phyloP scores from a whole-genome alignment of 2,888 invertebrate genomes.

The Acleris laterana region DNA sequence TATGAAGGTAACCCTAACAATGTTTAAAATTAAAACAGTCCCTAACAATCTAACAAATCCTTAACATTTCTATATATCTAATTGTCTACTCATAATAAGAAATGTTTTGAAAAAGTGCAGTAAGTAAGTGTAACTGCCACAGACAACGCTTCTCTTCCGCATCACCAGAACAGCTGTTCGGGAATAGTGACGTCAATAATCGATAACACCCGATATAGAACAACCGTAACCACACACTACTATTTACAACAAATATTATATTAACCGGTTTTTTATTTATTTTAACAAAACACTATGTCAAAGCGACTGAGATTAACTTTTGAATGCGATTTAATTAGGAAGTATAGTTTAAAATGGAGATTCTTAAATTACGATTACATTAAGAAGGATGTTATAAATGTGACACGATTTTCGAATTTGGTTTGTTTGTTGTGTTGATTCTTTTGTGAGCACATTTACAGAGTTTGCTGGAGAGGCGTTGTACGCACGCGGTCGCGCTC shows the following conservation, averaged over 20 bases:
- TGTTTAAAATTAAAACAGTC: background rate
- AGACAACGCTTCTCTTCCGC: slow-evolving; percentile 51
- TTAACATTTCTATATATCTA: background rate
- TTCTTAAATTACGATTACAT: slow-evolving; percentile 40
- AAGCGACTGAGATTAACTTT: slow-evolving; percentile 41
- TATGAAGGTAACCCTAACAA: background rate
- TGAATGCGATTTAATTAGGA: slow-evolving; percentile 38
- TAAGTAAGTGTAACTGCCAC: slow-evolving; percentile 4
- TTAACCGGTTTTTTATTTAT: slow-evolving; percentile 60
- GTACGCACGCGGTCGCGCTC: slow-evolving; percentile 70
- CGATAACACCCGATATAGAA: slow-evolving; percentile 67
- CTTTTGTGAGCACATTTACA: slow-evolving; percentile 54
- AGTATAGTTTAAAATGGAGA: slow-evolving; percentile 31
- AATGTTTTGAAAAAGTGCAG: slow-evolving; percentile 20
- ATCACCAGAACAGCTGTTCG: slow-evolving; percentile 77
- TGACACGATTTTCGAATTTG: slow-evolving; percentile 49
- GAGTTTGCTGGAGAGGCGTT: slow-evolving; percentile 40
- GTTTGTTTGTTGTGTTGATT: slow-evolving; percentile 59
- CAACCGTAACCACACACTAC: slow-evolving; percentile 61
- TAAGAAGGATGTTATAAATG: slow-evolving; percentile 39
- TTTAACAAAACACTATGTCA: slow-evolving; percentile 45
- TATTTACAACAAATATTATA: slow-evolving; percentile 59
- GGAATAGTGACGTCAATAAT: slow-evolving; percentile 67
- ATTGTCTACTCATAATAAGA: background rate
- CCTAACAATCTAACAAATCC: background rate